Percentiles rank a stretch among this genome's conserved stretches.
Evolutionary conservation across 2,888 invertebrate species (phyloP).

Genomic region (Rutpela maculata): DNA sequence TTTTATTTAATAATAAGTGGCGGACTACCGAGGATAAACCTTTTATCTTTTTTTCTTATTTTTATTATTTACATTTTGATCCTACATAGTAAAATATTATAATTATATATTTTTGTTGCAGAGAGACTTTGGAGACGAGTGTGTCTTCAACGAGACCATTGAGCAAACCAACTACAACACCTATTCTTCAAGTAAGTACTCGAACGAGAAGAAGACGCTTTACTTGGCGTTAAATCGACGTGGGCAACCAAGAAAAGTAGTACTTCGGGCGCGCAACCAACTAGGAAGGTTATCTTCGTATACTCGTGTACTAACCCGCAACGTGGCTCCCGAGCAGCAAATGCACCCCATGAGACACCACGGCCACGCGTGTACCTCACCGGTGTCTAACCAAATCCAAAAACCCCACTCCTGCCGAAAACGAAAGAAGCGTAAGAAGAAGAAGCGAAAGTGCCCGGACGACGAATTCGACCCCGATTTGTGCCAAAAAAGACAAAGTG

Average conservation of each 20-base stretch:
- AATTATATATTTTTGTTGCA: constrained; percentile 78
- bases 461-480: constrained; percentile 62
- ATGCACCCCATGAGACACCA: constrained; percentile 74
- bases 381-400: constrained; percentile 59
- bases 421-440: constrained; percentile 75
- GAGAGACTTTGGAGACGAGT: constrained; percentile 87
- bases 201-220: constrained; percentile 81
- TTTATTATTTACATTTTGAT: too few relatives aligned
- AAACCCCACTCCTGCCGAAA: constrained; percentile 72
- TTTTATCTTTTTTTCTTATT: too few relatives aligned
- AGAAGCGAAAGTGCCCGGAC: constrained; percentile 71
- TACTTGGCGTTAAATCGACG: constrained; percentile 86
- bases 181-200: constrained; percentile 86
- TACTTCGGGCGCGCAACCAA: constrained; percentile 80
- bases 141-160: constrained; percentile 91
- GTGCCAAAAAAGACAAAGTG: constrained; percentile 62
- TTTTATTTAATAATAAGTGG: too few relatives aligned
- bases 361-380: constrained; percentile 66
- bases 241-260: constrained; percentile 84
- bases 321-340: constrained; percentile 76
- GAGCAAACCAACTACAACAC: constrained; percentile 91
- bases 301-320: constrained; percentile 82
- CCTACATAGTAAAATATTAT: background rate
- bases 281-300: constrained; percentile 86
- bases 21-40: too few relatives aligned